Conservation (phyloP, 2,797 vertebrate species). For the Scyliorhinus canicula region DNA sequence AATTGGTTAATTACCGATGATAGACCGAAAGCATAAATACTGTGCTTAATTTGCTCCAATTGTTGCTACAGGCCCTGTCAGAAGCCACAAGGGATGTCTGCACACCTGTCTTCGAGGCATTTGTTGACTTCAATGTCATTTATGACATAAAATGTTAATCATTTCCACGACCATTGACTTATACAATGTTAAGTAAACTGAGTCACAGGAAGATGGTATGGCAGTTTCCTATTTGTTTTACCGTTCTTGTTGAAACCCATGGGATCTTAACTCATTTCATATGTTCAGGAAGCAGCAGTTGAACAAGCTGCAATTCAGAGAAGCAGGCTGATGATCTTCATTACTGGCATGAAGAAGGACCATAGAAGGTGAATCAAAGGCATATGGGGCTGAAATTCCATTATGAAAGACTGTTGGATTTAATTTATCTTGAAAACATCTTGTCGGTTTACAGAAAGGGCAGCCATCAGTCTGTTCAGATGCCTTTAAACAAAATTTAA, state of each 20-base stretch:
- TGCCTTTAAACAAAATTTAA: not conserved
- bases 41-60: not conserved
- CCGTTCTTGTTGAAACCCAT: slow-evolving; percentile 8
- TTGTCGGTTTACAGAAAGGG: slow-evolving; percentile 4
- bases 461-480: not conserved
- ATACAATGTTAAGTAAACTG: not conserved
- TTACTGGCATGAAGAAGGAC: slow-evolving; percentile 6
- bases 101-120: not conserved
- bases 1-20: not conserved
- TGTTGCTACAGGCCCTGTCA: too few relatives aligned
- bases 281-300: slow-evolving; percentile 33
- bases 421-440: not conserved
- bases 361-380: slow-evolving; percentile 32
- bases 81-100: not conserved
- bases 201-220: slow-evolving; percentile 26
- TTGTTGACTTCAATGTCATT: not conserved
- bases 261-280: slow-evolving; percentile 27
- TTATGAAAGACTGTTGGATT: slow-evolving; percentile 32
- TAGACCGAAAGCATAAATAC: not conserved
- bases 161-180: not conserved
- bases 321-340: slow-evolving; percentile 31
- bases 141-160: slow-evolving; percentile 11
- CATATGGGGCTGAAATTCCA: slow-evolving; percentile 28
- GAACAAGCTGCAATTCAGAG: slow-evolving; percentile 33
- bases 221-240: slow-evolving; percentile 23